phyloP scores from a whole-genome alignment of 2,797 vertebrate genomes.

The Pseudopleuronectes americanus region DNA sequence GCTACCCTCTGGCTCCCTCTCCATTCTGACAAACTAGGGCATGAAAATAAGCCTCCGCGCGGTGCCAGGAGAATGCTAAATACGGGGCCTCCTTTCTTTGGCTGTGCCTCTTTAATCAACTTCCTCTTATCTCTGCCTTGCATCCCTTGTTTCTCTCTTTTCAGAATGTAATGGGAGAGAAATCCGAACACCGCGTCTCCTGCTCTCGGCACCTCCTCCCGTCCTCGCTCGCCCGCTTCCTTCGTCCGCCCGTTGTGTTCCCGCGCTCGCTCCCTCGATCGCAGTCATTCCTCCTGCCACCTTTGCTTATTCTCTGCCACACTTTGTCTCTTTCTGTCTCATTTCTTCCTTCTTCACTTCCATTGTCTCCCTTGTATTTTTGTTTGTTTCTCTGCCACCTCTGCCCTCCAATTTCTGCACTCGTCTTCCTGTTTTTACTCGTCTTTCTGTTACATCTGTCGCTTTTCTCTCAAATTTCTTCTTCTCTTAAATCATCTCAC shows the following conservation, averaged over 20 bases:
- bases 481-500: not conserved
- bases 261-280: constrained; percentile 27
- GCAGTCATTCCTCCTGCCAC: constrained; percentile 43
- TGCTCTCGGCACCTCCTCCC: constrained; percentile 33
- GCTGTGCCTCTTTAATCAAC: constrained; percentile 79
- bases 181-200: constrained; percentile 62
- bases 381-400: not conserved
- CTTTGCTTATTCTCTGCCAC: constrained; percentile 29
- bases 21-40: constrained; percentile 79
- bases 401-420: constrained; percentile 13
- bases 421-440: not conserved
- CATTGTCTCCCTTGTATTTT: constrained; percentile 14
- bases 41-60: constrained; percentile 76
- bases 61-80: constrained; percentile 79
- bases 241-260: constrained; percentile 13
- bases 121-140: constrained; percentile 75
- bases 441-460: not conserved
- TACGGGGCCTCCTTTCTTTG: constrained; percentile 70
- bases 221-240: constrained; percentile 37
- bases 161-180: constrained; percentile 66
- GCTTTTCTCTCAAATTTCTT: too few species aligned
- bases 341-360: constrained; percentile 28
- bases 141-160: constrained; percentile 77
- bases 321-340: constrained; percentile 37
- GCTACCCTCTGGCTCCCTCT: constrained; percentile 73